Base-by-base conservation (phyloP, 2,113 vertebrate species). In the Corythoichthys haematopterus region DNA sequence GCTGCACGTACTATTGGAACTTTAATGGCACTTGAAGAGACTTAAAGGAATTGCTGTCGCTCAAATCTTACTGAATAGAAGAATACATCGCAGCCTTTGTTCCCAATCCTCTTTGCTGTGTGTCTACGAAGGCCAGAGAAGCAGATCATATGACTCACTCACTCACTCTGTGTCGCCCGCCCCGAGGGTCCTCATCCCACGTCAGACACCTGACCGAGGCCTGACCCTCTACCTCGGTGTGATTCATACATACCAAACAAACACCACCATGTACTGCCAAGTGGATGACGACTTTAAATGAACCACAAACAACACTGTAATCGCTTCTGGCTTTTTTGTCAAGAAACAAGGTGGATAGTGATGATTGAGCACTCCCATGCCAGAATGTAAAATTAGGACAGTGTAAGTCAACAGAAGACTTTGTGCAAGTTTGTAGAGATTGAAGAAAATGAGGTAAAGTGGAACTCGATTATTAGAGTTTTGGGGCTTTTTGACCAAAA, bases 131-230 rank as follows among this genome's bases (percentile, higher is more conserved):
- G 65, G 56, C 57, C 35, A 1, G 75, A 71, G 50, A 40, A 40
- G 35, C 20, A 52, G 72, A 77, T 89, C 80, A 80, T 78, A 73
- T 86, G 87, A 87, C 81, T 76, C 75, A 75, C 83, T 70, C 82
- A 87, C 81, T 76, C 75, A 78, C 74, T 69, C 64, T 65, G 59
- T 37, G 74, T 81, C 77, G 74, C 80, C 69, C 28, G 35, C 53
- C 72, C 69, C 9, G 79, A 61, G 40, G 81, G 77, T 80, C 70
- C 78, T 69, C 73, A 71, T 64, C 68, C 37, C 12, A 33, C 14
- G 0, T 20, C 67, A 75, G 65, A 82, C 69, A 83, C 79, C 79
- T 78, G 79, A 85, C 82, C 84, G 77, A 64, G 65, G 12, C 50
- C 33, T 35, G 37, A 84, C 68, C 73, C 67, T 63, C 68, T 45